Evolutionary conservation across 2,888 invertebrate genomes (phyloP), one percentile per base, ranked within the genome.

Genomic region (Sarcophaga caerulescens): DNA sequence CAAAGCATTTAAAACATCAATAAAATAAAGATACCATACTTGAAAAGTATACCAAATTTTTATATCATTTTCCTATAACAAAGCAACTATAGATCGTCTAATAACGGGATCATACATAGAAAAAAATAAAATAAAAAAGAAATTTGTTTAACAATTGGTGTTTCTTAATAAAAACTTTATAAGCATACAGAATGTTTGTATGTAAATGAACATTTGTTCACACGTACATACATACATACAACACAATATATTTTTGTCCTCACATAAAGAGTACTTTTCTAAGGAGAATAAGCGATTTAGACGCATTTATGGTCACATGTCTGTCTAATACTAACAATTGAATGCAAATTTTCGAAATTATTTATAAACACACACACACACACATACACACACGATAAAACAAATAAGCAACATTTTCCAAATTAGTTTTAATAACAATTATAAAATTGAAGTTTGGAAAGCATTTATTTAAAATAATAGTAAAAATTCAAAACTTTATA

Each of bases 41-140:
- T 86, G 78, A 71, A 86, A 86, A 86, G 86, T 86, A 86, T 83
- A 77, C 59, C 70, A 83, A 47, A 68, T 47, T 74, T 84, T 45
- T 57, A 74, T 23, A 44, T 25, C 47, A 52, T 77, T 62, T 65
- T 52, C 52, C 52, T 52, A 14, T 52, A 52, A 52, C 17, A 52
- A 52, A 14, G 12, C 12, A 52, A 52, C 12, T 52, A 14, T 17
- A 47, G 47, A 47, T 47, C 47, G 11, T 12, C 35, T 35, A 35
- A 35, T 35, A 35, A 35, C 35, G 2, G 35, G 10, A 35, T 35
- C 35, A 10, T 35, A 35, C 35, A 35, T 35, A 35, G 6, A 6
- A 35, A 10, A 35, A 10, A 35, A 35, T 8, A 35, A 8, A 35
- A 35, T 35, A 35, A 35, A 35, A 35, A 35, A 10, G 35, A 35